These are phyloP conservation scores for Clangula hyemalis DNA, from an alignment of 2,797 vertebrate species.

Conservation along the genomic window DNA sequence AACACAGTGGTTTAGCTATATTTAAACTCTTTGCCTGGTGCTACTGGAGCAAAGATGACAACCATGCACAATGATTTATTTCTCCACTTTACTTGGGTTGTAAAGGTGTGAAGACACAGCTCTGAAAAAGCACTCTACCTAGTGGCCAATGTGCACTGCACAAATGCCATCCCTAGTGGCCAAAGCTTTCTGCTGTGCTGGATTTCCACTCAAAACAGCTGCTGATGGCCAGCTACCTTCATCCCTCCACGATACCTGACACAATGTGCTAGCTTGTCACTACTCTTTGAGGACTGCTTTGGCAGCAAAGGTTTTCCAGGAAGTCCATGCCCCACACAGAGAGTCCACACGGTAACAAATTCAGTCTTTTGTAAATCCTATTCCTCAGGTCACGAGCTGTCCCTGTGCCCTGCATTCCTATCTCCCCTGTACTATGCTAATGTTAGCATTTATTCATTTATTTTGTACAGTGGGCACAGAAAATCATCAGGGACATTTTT, in stretches of 20 bases:
- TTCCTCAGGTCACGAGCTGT: accelerated
- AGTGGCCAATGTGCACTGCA: background rate
- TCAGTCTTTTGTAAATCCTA: background rate
- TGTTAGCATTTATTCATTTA: background rate
- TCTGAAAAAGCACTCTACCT: background rate
- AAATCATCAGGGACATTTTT: background rate
- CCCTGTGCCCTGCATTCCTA: background rate
- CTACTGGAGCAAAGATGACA: constrained; percentile 46
- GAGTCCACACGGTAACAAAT: background rate
- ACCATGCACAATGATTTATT: constrained; percentile 29
- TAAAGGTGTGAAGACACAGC: constrained; percentile 24
- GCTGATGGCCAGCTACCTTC: background rate
- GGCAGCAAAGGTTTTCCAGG: background rate
- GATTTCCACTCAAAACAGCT: background rate
- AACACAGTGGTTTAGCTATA: constrained; percentile 36
- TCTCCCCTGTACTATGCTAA: background rate
- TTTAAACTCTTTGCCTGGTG: constrained; percentile 47
- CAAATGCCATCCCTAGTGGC: background rate
- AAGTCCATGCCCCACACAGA: background rate
- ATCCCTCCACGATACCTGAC: background rate
- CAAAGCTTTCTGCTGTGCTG: background rate
- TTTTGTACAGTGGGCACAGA: background rate
- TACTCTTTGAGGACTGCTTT: background rate
- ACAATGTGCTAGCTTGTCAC: background rate
- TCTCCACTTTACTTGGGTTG: background rate